Evolutionary conservation across 2,113 vertebrate species (phyloP).

Genomic region (Piprites chloris): DNA sequence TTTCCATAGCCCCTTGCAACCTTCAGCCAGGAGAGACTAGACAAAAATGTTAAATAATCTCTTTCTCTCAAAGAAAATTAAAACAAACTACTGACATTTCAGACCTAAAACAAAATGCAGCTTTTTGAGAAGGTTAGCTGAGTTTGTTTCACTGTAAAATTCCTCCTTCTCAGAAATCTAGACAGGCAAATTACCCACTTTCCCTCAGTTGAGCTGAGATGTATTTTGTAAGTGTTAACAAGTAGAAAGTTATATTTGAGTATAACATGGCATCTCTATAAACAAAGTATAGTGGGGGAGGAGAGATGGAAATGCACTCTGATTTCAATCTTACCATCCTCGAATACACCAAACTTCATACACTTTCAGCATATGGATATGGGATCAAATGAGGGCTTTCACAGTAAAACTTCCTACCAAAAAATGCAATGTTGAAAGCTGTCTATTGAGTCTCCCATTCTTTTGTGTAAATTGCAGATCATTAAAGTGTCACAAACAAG

Average conservation of each 20-base stretch:
- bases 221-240: background rate
- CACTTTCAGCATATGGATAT: background rate
- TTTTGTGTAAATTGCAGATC: background rate
- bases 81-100: background rate
- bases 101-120: background rate
- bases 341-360: background rate
- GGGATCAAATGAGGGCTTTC: background rate
- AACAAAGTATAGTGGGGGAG: background rate
- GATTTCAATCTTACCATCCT: background rate
- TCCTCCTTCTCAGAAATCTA: background rate
- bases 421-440: background rate
- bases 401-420: background rate
- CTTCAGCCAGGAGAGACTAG: background rate
- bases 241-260: background rate
- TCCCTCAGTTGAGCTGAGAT: background rate
- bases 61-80: background rate
- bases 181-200: constrained; percentile 27
- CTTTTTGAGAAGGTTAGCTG: background rate
- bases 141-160: background rate
- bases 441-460: background rate
- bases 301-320: background rate
- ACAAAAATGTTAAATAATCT: background rate
- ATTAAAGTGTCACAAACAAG: background rate
- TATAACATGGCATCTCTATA: background rate
- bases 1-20: background rate